Evolutionary conservation across 1,140 invertebrate species (phyloP).

Genomic region (Macrosteles quadrilineatus): DNA sequence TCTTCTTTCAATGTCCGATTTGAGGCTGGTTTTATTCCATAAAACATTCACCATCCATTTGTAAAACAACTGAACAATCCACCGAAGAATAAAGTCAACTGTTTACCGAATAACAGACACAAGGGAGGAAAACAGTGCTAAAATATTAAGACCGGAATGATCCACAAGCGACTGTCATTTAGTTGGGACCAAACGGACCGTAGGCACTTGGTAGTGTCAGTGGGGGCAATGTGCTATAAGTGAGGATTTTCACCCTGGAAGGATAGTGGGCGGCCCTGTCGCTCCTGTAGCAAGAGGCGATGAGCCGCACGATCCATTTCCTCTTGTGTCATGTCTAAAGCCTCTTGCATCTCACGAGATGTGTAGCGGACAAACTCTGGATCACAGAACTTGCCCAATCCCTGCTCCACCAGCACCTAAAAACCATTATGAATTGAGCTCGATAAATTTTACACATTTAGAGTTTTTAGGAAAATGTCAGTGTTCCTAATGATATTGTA

Average conservation of each 20-base stretch:
- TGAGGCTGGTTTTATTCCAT: neutral
- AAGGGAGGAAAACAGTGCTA: slow-evolving; percentile 5
- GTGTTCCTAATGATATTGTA: no score
- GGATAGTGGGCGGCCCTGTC: slow-evolving; percentile 47
- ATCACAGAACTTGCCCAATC: slow-evolving; percentile 91
- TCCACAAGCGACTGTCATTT: neutral
- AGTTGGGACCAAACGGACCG: neutral
- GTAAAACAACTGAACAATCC: slow-evolving; percentile 28
- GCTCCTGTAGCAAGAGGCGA: slow-evolving; percentile 63
- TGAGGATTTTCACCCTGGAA: slow-evolving; percentile 36
- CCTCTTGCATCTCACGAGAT: slow-evolving; percentile 92
- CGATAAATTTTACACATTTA: no score
- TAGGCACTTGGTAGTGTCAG: slow-evolving; percentile 26
- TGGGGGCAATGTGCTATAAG: slow-evolving; percentile 39
- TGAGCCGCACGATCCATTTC: slow-evolving; percentile 90
- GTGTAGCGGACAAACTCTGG: slow-evolving; percentile 89
- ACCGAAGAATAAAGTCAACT: slow-evolving; percentile 1
- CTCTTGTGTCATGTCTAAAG: slow-evolving; percentile 91
- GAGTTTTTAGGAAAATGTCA: no score
- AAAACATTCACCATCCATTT: neutral
- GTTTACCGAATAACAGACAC: neutral
- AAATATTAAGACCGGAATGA: slow-evolving; percentile 9
- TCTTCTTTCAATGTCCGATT: neutral
- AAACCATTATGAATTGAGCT: no score
- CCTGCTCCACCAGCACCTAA: slow-evolving; percentile 89